These are phyloP conservation scores for Prostheceraeus crozeri DNA, from an alignment of 2,888 invertebrate species.

Conservation along the genomic window DNA sequence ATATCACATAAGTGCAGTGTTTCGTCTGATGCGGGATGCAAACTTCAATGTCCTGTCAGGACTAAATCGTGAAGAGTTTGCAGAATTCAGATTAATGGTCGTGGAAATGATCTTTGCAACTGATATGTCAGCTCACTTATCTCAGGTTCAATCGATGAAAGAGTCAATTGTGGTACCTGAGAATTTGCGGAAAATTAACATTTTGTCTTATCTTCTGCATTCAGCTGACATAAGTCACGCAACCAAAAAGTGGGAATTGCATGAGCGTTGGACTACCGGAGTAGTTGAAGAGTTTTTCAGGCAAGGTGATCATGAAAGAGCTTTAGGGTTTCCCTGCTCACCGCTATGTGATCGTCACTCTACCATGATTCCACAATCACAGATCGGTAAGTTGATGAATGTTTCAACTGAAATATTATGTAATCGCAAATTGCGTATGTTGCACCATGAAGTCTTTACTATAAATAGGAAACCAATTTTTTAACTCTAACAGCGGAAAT, in stretches of 20 bases:
- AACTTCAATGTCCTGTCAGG: constrained; percentile 76
- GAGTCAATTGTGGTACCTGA: constrained; percentile 29
- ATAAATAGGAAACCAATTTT: too few relatives aligned
- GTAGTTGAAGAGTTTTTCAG: constrained; percentile 36
- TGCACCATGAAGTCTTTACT: too few relatives aligned
- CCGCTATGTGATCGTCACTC: constrained; percentile 33
- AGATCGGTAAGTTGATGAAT: constrained; percentile 27
- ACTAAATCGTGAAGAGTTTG: constrained; percentile 74
- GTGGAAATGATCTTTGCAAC: constrained; percentile 27
- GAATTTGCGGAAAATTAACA: constrained; percentile 31
- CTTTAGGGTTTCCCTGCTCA: constrained; percentile 33
- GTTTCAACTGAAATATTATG: not conserved
- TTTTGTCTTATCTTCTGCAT: constrained; percentile 33
- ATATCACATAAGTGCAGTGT: constrained; percentile 50
- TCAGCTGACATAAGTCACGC: constrained; percentile 38
- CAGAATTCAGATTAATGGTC: constrained; percentile 41
- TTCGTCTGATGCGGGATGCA: constrained; percentile 77
- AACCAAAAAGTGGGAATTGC: constrained; percentile 34
- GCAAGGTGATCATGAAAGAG: constrained; percentile 37
- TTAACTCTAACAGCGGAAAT: too few relatives aligned
- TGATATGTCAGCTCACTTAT: constrained; percentile 24
- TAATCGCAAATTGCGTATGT: too few relatives aligned
- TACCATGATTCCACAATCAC: constrained; percentile 35
- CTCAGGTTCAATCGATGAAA: constrained; percentile 20
- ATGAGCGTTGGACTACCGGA: constrained; percentile 34